Evolutionary conservation across 2,797 vertebrate genomes (phyloP), one percentile per base, ranked within the genome.

Genomic region (Chaetophractus vellerosus): DNA sequence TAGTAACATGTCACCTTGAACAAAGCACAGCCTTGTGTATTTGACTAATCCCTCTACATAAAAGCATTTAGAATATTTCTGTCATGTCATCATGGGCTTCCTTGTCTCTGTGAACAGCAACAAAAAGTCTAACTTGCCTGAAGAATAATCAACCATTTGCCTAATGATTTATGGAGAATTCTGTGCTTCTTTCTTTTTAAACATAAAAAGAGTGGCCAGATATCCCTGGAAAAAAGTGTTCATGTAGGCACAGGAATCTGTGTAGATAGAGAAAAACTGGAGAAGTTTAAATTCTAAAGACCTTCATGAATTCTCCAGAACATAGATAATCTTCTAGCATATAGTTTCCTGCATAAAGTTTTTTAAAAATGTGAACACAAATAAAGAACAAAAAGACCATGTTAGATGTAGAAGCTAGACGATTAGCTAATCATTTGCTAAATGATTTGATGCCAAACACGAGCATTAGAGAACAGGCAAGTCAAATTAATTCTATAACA

Each of bases 71-170:
- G 57, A 83, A 63, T 79, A 82, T 45, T 15, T 88, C 36, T 74
- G 55, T 79, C 36, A 4, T 33, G 26, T 91, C n/a, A 69, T 9
- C 7, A 18, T 26, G 12, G 55, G 23, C 5, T 69, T 92, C 61
- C 24, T 59, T 82, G 16, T 28, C 69, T 79, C 19, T 59, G 23
- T 66, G n/a, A 84, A 55, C 10, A 55, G 50, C 18, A n/a, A 85
- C 26, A 28, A 86, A 71, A 95, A 63, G 21, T 31, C 66, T 79
- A 90, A 87, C 9, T 81, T 94, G 55, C 24, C 64, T 85, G 18
- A 3, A 87, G 66, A 76, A 68, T 63, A 21, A 91, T 80, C 64
- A 66, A 38, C 33, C 33, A 68, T 61, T 93, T 88, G 38, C 55
- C 59, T 78, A 41, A 10, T 57, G 74, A 68, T 64, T 82, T 75